Conservation (phyloP, 2,797 vertebrate genomes). For the Lagorchestes hirsutus region DNA sequence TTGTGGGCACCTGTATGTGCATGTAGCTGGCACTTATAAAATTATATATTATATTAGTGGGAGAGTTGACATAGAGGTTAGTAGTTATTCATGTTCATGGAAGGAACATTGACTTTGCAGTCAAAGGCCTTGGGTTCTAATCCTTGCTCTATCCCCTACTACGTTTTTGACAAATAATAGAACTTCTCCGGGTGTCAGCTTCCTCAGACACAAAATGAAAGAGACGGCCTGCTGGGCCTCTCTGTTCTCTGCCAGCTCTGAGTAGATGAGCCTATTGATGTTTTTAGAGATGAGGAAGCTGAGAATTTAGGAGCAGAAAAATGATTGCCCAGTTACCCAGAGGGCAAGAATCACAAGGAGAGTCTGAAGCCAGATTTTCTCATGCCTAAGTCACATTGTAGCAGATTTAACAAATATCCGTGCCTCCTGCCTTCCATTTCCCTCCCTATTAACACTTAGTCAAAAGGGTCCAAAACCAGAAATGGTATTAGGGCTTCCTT, state of each 20-base stretch:
- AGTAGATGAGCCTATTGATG: not conserved
- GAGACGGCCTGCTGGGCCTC: too few relatives aligned
- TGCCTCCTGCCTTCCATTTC: not conserved
- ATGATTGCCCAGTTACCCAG: not conserved
- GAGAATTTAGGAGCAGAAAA: not conserved
- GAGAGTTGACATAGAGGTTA: not conserved
- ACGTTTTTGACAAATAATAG: not conserved
- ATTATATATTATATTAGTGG: not conserved
- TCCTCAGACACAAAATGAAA: not conserved
- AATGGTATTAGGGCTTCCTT: not conserved
- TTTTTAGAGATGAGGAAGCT: not conserved
- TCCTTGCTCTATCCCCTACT: not conserved
- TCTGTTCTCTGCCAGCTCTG: not conserved
- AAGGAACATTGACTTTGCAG: not conserved
- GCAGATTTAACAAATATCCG: not conserved
- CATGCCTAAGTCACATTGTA: not conserved
- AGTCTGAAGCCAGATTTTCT: not conserved
- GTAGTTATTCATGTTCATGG: not conserved
- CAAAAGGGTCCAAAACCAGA: not conserved
- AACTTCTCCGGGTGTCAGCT: not conserved
- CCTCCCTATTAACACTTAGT: not conserved
- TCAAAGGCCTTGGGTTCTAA: not conserved
- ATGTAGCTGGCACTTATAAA: not conserved
- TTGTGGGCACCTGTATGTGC: not conserved
- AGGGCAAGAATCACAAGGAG: not conserved